Conservation (phyloP, 1,140 invertebrate species). For the Conopomorpha cramerella region DNA sequence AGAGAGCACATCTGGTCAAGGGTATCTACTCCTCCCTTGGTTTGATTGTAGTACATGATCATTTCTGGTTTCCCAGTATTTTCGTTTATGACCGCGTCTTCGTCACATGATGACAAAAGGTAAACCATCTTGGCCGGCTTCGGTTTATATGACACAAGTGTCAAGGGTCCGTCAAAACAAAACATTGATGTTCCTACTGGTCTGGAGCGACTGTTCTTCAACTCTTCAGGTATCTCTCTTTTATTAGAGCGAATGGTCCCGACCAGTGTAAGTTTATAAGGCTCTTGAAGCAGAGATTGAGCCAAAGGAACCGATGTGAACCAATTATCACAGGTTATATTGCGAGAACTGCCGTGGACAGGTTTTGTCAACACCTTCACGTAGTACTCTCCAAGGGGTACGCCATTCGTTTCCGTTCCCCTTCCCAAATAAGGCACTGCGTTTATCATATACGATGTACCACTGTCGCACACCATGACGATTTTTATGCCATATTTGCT, state of each 20-base stretch:
- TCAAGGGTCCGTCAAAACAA: constrained; percentile 23
- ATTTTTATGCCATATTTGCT: no score
- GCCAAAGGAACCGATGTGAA: constrained; percentile 30
- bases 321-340: constrained; percentile 45
- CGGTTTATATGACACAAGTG: constrained; percentile 30
- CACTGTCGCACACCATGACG: constrained; percentile 20
- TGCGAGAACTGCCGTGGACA: constrained; percentile 22
- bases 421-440: constrained; percentile 25
- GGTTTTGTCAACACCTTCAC: constrained; percentile 10
- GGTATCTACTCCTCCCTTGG: constrained; percentile 11
- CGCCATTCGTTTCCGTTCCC: constrained; percentile 12
- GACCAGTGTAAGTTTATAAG: constrained; percentile 21
- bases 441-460: constrained; percentile 31
- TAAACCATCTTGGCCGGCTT: constrained; percentile 33
- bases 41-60: constrained; percentile 8
- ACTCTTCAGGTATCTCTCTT: constrained; percentile 21
- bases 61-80: constrained; percentile 6
- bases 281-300: constrained; percentile 12
- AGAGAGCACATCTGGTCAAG: constrained; percentile 8
- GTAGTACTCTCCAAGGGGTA: constrained; percentile 18
- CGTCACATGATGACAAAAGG: constrained; percentile 8
- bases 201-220: constrained; percentile 11
- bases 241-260: constrained; percentile 24
- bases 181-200: constrained; percentile 14
- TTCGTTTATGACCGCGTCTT: constrained; percentile 7